Evolutionary conservation across 2,888 invertebrate genomes (phyloP), one percentile per base, ranked within the genome.

Genomic region (Sphaerophoria taeniata): DNA sequence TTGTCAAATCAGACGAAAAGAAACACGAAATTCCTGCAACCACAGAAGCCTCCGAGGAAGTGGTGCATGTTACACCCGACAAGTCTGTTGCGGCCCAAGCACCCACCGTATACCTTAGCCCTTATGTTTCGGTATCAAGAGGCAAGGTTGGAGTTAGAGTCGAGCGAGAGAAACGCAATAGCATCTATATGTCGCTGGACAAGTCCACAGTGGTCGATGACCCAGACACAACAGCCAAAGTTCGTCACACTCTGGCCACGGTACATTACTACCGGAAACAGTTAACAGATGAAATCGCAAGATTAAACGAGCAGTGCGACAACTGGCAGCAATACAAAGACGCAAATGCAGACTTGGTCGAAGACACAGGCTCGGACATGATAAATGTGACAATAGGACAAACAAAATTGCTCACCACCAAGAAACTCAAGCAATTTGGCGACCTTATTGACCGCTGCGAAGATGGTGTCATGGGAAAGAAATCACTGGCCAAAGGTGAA

Each of bases 341-440:
- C 0, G 77, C 88, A 4, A 88, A 91, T 70, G 78, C 88, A 9
- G 83, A 89, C 3, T 90, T 93, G 0, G 93, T 93, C 80, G 87
- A 89, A 56, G 89, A 88, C 1, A 89, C 88, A 0, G 91, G 89
- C 24, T 89, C 89, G 4, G 93, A 94, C 87, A 92, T 93, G 90
- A 94, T 97, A 24, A 93, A 95, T 89, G 94, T 95, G 34, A 94
- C 95, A 0, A 93, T 95, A 74, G 96, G 97, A 0, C 96, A 96
- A 91, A 95, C 96, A 0, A 94, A 94, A 78, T 91, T 97, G n/a
- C 92, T 97, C 4, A 93, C 95, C 1, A 93, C 92, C 11, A 95
- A 96, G 89, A 97, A 96, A 89, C 95, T 96, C 87, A 92, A 94
- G 89, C 95, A 96, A 90, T 96, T 97, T 89, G 91, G 93, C 45